These are phyloP conservation scores for Micronycteris hirsuta DNA, from an alignment of 2,113 vertebrate species.

Conservation along the genomic window DNA sequence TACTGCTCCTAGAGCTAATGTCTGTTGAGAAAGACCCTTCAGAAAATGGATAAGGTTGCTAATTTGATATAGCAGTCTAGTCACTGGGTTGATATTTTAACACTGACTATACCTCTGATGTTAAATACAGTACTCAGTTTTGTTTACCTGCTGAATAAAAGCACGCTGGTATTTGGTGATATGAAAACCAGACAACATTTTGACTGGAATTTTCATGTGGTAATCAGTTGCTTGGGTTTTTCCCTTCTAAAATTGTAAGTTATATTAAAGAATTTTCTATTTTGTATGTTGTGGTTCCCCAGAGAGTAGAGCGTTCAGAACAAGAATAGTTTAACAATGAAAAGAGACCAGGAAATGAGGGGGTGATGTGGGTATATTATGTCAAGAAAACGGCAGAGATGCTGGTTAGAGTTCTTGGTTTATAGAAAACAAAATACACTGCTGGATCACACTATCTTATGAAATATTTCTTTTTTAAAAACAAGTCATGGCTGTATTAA, in stretches of 20 bases:
- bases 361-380: background rate
- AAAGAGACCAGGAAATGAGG: background rate
- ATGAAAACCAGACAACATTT: slow-evolving; percentile 1
- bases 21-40: background rate
- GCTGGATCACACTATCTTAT: background rate
- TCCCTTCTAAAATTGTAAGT: slow-evolving; percentile 41
- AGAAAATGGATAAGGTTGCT: background rate
- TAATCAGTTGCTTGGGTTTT: slow-evolving; percentile 43
- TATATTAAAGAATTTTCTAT: slow-evolving; percentile 49
- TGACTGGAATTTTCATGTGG: slow-evolving; percentile 30
- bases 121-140: background rate
- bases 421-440: background rate
- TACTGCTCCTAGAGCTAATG: background rate
- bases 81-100: background rate
- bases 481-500: background rate
- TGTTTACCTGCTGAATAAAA: background rate
- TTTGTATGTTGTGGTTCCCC: background rate
- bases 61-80: background rate
- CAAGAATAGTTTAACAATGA: slow-evolving; percentile 21
- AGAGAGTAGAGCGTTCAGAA: background rate
- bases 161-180: background rate
- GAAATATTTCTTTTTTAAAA: background rate
- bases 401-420: background rate
- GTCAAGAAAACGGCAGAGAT: background rate
- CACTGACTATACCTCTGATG: background rate